Conservation (phyloP, 2,888 invertebrate genomes). For the Temnothorax ravouxi region DNA sequence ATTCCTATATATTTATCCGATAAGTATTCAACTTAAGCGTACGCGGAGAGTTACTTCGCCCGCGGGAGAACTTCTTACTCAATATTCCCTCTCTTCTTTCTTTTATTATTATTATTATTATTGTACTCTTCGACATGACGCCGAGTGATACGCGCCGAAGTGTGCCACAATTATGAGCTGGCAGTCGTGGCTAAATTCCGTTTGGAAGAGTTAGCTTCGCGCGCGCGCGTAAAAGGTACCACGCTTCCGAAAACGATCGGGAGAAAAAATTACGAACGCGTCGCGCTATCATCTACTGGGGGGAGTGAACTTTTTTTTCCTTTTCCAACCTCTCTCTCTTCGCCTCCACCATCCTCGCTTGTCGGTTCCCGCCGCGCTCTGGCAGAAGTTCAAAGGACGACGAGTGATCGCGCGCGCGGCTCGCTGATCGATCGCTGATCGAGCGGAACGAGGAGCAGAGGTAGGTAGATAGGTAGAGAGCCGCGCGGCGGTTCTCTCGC, state of each 20-base stretch:
- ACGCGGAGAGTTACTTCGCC: not conserved
- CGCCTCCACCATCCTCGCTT: constrained; percentile 18
- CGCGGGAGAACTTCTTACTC: not conserved
- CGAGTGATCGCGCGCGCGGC: constrained; percentile 60
- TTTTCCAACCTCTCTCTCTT: not conserved
- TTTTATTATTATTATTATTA: not conserved
- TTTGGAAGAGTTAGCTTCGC: constrained; percentile 22
- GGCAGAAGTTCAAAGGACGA: constrained; percentile 53
- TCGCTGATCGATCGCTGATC: constrained; percentile 76
- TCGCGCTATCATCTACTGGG: constrained; percentile 45
- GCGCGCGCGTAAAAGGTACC: constrained; percentile 26
- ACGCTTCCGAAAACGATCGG: constrained; percentile 43
- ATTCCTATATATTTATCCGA: constrained; percentile 21
- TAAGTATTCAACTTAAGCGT: constrained; percentile 4
- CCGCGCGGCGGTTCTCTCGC: constrained; percentile 13
- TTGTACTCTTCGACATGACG: constrained; percentile 9
- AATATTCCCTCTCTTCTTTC: not conserved
- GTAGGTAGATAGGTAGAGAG: constrained; percentile 48
- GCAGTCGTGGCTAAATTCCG: constrained; percentile 31
- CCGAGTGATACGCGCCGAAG: not conserved
- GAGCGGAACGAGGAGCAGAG: constrained; percentile 63
- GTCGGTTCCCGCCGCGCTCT: constrained; percentile 39
- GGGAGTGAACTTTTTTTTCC: not conserved
- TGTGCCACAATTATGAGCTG: constrained; percentile 4
- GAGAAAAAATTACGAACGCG: constrained; percentile 57